Evolutionary conservation across 2,888 invertebrate species (phyloP).

Genomic region (Tenodera sinensis): DNA sequence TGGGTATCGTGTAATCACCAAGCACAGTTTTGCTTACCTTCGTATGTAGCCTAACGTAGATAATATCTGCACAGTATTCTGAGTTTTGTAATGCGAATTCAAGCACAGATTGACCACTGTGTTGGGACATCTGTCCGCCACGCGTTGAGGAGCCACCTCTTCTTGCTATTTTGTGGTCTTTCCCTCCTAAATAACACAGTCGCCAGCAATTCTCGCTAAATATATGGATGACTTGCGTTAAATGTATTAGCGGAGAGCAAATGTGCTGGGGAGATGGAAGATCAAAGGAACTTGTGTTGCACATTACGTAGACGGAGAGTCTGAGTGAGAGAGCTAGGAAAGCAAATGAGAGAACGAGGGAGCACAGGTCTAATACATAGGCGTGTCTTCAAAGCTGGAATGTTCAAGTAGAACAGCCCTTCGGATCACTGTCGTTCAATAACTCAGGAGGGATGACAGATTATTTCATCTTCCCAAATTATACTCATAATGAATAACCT

Average conservation of each 20-base stretch:
- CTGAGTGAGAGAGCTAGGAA: background rate
- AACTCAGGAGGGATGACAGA: background rate
- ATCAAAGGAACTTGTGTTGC: conserved; percentile 3
- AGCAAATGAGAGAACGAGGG: background rate
- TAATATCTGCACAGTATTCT: too few species aligned
- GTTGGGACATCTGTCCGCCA: background rate
- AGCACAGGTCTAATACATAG: background rate
- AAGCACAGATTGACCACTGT: background rate
- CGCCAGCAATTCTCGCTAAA: conserved; percentile 20
- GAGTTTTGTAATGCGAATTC: too few species aligned
- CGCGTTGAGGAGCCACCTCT: background rate
- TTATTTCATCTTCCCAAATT: too few species aligned
- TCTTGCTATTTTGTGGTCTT: conserved; percentile 3
- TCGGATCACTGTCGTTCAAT: background rate
- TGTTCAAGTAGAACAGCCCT: background rate
- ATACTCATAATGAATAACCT: too few species aligned
- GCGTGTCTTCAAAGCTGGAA: conserved; percentile 6
- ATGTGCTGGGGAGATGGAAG: background rate
- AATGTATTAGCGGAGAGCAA: conserved; percentile 3
- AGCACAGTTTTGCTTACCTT: too few species aligned
- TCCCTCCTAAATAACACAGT: conserved; percentile 12
- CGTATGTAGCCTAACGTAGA: too few species aligned
- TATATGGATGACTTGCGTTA: conserved; percentile 21
- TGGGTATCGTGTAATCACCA: too few species aligned
- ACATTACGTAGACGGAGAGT: background rate